phyloP scores from a whole-genome alignment of 2,888 invertebrate genomes.

The Athetis lepigone region DNA sequence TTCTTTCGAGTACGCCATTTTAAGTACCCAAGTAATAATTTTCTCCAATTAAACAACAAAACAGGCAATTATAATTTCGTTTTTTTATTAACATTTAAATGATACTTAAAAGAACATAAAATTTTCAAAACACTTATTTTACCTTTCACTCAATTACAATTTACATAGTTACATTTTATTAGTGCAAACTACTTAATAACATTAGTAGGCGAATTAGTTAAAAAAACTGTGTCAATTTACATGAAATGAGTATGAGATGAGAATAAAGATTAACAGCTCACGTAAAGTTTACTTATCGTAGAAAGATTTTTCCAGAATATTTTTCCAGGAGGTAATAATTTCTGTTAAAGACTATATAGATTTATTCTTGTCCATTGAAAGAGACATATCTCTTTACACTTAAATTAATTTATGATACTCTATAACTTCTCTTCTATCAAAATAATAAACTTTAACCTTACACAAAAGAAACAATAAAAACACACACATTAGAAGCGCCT shows the following conservation, averaged over 20 bases:
- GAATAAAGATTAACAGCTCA: too few species aligned
- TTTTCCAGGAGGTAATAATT: too few species aligned
- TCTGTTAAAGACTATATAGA: too few species aligned
- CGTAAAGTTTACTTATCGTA: too few species aligned
- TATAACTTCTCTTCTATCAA: neutral
- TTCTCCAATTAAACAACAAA: constrained; percentile 22
- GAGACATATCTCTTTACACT: neutral
- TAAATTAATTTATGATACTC: neutral
- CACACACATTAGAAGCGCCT: neutral
- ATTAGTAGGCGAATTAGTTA: too few species aligned
- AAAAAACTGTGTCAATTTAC: too few species aligned
- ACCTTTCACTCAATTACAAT: neutral
- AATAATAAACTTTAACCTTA: neutral
- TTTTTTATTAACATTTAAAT: neutral
- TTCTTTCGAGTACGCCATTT: neutral
- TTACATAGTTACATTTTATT: too few species aligned
- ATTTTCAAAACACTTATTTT: constrained; percentile 20
- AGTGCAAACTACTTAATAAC: too few species aligned
- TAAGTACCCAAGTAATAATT: neutral
- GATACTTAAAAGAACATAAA: constrained; percentile 11
- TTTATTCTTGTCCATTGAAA: too few species aligned
- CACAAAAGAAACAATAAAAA: neutral
- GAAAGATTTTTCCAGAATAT: too few species aligned
- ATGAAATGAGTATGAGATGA: too few species aligned
- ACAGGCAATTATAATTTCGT: constrained; percentile 14